Base-by-base conservation (phyloP, 2,113 vertebrate species). In the Mohoua ochrocephala region DNA sequence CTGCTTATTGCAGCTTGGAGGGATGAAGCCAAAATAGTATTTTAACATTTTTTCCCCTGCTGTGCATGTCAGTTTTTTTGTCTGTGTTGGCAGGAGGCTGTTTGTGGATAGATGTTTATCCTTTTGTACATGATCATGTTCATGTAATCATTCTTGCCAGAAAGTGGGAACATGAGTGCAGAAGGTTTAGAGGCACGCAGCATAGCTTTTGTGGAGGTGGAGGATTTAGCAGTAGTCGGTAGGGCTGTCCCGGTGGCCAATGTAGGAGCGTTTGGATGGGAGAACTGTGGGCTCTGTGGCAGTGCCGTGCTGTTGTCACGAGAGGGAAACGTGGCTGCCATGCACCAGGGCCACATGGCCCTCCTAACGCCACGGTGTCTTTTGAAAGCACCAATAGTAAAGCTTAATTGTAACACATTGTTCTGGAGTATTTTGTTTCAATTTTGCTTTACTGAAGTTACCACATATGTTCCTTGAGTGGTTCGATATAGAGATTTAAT, bases 311-410 rank as follows among this genome's bases (percentile, higher is more conserved):
- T 70, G 30, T 63, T 67, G 11, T 52, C 19, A 30, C 39, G 64
- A 50, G 17, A 65, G 33, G 30, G 27, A 64, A 64, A 42, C 20
- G 11, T 0, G 1, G 21, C 60, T 93, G 28, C 30, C 12, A 2
- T 6, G 15, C 6, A 0, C n/a, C 15, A 33, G 35, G 35, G 15
- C 24, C 7, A 6, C 37, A 35, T 0, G 0, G 18, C 71, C 37
- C 47, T 49, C 37, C 10, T 33, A 49, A n/a, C 45, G 52, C 27
- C 47, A 16, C 9, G 5, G 20, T 27, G 17, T 60, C 60, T 20
- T 49, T 52, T 81, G 53, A 44, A 42, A 71, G 54, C 26, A 53
- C 10, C 23, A 30, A 1, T 28, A 57, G 28, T 23, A 63, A 78
- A 76, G 7, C 6, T 82, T 54, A 42, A 78, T n/a, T 19, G 7